Evolutionary conservation across 2,888 invertebrate genomes (phyloP).

Genomic region (Alentia gelatinosa): DNA sequence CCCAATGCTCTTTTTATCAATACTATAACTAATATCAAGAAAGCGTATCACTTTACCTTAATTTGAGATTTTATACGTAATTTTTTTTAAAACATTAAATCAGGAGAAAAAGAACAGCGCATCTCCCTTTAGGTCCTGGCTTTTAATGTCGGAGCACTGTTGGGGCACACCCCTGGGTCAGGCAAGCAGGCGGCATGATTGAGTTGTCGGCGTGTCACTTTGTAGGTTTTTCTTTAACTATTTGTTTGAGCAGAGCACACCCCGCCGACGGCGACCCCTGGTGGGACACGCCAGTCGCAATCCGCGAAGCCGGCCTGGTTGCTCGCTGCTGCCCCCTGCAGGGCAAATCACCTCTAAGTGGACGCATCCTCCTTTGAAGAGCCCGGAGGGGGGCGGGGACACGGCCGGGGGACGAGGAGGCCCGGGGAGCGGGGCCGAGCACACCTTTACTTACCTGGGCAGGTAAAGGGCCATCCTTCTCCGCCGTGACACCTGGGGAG

Average conservation of each 20-base stretch:
- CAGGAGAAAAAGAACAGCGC: too few relatives aligned
- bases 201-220: neutral
- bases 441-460: constrained; percentile 17
- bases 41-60: too few relatives aligned
- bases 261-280: neutral
- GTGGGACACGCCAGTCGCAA: neutral
- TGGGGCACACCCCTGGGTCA: neutral
- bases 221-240: neutral
- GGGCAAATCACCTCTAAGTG: neutral
- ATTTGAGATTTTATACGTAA: too few relatives aligned
- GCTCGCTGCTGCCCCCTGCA: neutral
- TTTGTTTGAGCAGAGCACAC: neutral
- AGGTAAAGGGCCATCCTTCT: constrained; percentile 6
- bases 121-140: neutral
- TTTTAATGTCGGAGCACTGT: too few relatives aligned
- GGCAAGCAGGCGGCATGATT: neutral
- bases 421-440: neutral
- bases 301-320: too few relatives aligned
- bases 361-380: neutral
- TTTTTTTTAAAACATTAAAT: too few relatives aligned
- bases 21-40: too few relatives aligned
- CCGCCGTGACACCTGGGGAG: neutral
- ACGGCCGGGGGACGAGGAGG: neutral
- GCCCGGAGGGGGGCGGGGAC: neutral
- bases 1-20: too few relatives aligned